Evolutionary conservation across 2,888 invertebrate genomes (phyloP), one percentile per base, ranked within the genome.

Genomic region (Stenichneumon culpator): DNA sequence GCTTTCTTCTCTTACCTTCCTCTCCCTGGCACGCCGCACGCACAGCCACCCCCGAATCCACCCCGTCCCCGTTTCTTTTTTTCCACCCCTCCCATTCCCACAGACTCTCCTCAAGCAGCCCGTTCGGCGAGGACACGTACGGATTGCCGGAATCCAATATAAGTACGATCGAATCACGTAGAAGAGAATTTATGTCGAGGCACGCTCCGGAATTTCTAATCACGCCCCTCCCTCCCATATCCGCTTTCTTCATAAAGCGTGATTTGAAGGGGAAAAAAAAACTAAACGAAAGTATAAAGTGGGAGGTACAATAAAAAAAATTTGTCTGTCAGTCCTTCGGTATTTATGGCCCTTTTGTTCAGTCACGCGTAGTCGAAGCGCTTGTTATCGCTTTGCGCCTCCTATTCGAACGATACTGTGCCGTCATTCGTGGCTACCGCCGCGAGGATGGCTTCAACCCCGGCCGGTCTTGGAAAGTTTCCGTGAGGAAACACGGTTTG

Each of bases 81-180:
- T 75, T 75, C 63, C 47, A 60, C 65, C 50, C 78, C 63, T 72
- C 75, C 70, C 52, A 16, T 85, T 69, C 19, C 47, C 63, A 44
- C 75, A 47, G 52, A 47, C 73, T 70, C 73, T 65, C 50, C 78
- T 67, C 65, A 54, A 77, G 75, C 70, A 75, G 63, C 69, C 52
- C 28, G 74, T 19, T 47, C 75, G 47, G 50, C 57, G 72, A 79
- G 82, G 82, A 82, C 85, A 85, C 85, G 85, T 85, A 85, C 72
- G 82, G 82, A 85, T 85, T 85, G 72, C 75, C 54, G 72, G 79
- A 79, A 85, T 85, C 85, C 85, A 85, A 85, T 85, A 85, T 82
- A 85, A 85, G 79, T 67, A 72, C 79, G 85, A 82, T 85, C 85
- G 82, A 85, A 82, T 85, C 85, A 85, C 85, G 82, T 85, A 82